Percentiles rank a stretch among this genome's conserved stretches.
Evolutionary conservation across 2,797 vertebrate genomes (phyloP).

Genomic region (Melanotaenia pygmaea): DNA sequence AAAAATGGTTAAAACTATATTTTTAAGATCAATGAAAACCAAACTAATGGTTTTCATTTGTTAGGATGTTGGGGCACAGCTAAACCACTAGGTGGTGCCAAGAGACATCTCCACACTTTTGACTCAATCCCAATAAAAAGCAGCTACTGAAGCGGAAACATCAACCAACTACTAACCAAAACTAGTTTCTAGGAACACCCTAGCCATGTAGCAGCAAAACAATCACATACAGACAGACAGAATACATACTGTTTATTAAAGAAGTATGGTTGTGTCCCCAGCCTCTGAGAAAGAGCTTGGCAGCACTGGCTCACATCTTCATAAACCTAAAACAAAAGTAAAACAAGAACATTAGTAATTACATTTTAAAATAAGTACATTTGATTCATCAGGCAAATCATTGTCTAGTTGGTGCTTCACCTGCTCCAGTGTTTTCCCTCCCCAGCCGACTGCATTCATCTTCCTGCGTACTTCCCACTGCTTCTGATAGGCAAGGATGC

Average conservation of each 20-base stretch:
- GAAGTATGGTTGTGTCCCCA: conserved; percentile 94
- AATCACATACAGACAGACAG: not conserved
- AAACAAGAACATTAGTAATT: not conserved
- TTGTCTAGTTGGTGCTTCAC: conserved; percentile 74
- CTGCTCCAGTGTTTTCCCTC: conserved; percentile 91
- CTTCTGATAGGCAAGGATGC: conserved; percentile 94
- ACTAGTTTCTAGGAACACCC: conserved; percentile 47
- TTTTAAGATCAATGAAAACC: not conserved
- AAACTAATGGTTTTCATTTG: not conserved
- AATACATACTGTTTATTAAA: conserved; percentile 95
- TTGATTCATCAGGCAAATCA: too few relatives aligned
- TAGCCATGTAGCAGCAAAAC: not conserved
- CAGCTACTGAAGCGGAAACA: not conserved
- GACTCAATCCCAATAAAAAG: not conserved
- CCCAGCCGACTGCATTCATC: conserved; percentile 98
- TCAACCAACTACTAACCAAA: not conserved
- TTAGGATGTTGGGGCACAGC: not conserved
- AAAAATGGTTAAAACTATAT: not conserved
- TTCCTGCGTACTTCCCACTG: conserved; percentile 95
- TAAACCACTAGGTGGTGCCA: conserved; percentile 53
- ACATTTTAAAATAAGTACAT: too few relatives aligned
- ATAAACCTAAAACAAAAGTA: conserved; percentile 85
- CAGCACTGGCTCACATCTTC: conserved; percentile 98
- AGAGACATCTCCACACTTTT: too few relatives aligned
- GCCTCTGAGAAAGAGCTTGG: conserved; percentile 94